A percentile compares a stretch with the other conserved stretches of the same genome.
Evolutionary conservation across 2,797 vertebrate genomes (phyloP).

Genomic region (Tapera naevia): DNA sequence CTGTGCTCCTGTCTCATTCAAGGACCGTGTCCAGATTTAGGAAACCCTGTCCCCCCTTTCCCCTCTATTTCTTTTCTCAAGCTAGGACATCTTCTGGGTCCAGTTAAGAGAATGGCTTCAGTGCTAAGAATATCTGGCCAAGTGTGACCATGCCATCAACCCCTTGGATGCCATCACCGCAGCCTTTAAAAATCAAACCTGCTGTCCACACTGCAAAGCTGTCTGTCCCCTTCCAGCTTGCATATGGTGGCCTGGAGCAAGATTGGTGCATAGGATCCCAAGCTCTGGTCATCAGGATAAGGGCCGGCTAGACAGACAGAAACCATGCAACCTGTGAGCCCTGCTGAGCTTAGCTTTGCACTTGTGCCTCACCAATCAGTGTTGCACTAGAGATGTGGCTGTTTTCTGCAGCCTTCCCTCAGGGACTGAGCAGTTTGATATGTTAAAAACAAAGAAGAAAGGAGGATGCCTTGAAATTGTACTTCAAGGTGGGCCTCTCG

Average conservation of each 20-base stretch:
- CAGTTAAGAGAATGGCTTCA: neutral
- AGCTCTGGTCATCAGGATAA: neutral
- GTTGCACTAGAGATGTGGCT: neutral
- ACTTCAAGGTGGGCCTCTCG: neutral
- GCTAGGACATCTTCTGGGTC: neutral
- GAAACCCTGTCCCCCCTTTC: neutral
- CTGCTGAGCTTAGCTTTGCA: neutral
- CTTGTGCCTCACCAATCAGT: neutral
- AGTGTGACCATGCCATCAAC: neutral
- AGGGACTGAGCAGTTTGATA: neutral
- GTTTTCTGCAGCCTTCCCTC: neutral
- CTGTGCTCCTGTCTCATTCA: fast-evolving
- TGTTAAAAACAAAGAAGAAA: neutral
- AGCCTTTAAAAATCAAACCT: neutral
- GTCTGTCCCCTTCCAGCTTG: neutral
- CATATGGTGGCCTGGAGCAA: neutral
- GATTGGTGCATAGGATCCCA: neutral
- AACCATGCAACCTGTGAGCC: fast-evolving
- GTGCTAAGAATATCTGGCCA: neutral
- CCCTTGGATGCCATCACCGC: neutral
- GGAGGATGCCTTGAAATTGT: neutral
- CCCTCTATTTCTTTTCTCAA: neutral
- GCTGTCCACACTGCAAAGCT: neutral
- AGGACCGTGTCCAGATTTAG: neutral
- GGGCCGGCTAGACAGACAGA: neutral